Evolutionary conservation across 2,113 vertebrate species (phyloP).

Genomic region (Rostratula benghalensis): DNA sequence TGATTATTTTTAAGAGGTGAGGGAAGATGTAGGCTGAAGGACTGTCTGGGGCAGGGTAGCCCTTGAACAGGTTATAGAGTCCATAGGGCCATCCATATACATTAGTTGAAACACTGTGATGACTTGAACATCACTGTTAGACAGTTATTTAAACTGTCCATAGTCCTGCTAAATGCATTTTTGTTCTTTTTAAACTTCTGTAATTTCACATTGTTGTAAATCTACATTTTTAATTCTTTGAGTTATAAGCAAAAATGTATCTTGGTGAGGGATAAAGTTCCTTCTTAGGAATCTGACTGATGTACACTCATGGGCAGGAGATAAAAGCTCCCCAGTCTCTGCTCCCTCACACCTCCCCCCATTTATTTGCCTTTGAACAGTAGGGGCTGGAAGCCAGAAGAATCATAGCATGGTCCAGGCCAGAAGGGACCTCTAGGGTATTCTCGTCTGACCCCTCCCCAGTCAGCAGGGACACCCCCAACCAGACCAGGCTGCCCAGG

Average conservation of each 20-base stretch:
- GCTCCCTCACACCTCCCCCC: background rate
- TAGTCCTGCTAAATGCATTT: background rate
- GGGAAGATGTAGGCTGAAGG: background rate
- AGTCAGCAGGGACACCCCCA: too few species aligned
- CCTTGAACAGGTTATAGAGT: fast-evolving
- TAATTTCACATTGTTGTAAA: background rate
- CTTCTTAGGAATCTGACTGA: background rate
- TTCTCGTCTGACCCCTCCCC: too few species aligned
- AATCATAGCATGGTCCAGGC: background rate
- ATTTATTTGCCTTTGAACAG: background rate
- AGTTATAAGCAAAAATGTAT: background rate
- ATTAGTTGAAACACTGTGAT: background rate
- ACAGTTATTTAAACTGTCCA: background rate
- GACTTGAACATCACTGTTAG: background rate
- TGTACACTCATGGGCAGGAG: fast-evolving
- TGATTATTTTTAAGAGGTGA: background rate
- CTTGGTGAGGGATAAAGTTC: background rate
- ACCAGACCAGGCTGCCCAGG: too few species aligned
- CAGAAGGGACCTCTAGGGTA: too few species aligned
- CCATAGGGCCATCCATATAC: background rate
- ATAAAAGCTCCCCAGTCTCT: background rate
- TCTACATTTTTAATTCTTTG: background rate
- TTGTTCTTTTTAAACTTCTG: background rate
- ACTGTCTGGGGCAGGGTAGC: background rate
- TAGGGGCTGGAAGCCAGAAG: background rate